Evolutionary conservation across 2,797 vertebrate species (phyloP).

Genomic region (Etheostoma nigrum): DNA sequence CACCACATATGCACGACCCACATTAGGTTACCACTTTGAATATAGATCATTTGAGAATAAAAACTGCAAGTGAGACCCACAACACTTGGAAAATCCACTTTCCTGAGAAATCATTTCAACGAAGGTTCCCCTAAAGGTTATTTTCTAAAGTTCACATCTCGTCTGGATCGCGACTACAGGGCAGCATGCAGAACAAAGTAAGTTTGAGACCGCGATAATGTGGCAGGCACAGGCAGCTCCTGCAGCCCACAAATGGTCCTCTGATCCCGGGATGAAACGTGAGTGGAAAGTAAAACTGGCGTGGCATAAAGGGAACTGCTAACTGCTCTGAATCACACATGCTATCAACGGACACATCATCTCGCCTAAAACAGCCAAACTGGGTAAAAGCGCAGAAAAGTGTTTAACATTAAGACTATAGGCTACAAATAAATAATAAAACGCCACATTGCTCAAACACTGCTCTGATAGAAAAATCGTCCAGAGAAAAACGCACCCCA

Average conservation of each 20-base stretch:
- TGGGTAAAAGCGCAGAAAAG: conserved; percentile 35
- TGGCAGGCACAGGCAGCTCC: conserved; percentile 69
- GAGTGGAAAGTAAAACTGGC: conserved; percentile 86
- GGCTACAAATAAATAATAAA: neutral
- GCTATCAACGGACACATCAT: conserved; percentile 31
- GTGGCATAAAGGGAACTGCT: conserved; percentile 73
- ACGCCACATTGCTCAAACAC: neutral
- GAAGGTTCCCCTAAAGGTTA: neutral
- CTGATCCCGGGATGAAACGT: conserved; percentile 86
- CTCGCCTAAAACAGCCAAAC: conserved; percentile 26
- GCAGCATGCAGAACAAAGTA: conserved; percentile 57
- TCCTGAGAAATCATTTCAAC: neutral
- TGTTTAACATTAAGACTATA: neutral
- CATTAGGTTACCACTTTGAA: neutral
- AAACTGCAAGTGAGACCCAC: neutral
- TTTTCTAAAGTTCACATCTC: conserved; percentile 19
- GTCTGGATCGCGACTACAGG: neutral
- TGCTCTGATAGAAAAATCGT: conserved; percentile 13
- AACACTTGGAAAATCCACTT: neutral
- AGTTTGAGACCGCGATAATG: conserved; percentile 67
- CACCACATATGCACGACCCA: no score
- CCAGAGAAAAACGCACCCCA: conserved; percentile 44
- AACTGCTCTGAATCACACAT: conserved; percentile 64
- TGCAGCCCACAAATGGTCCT: conserved; percentile 77
- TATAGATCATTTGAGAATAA: neutral